Evolutionary conservation across 2,113 vertebrate genomes (phyloP), one percentile per base, ranked within the genome.

Genomic region (Psammodynastes pulverulentus): DNA sequence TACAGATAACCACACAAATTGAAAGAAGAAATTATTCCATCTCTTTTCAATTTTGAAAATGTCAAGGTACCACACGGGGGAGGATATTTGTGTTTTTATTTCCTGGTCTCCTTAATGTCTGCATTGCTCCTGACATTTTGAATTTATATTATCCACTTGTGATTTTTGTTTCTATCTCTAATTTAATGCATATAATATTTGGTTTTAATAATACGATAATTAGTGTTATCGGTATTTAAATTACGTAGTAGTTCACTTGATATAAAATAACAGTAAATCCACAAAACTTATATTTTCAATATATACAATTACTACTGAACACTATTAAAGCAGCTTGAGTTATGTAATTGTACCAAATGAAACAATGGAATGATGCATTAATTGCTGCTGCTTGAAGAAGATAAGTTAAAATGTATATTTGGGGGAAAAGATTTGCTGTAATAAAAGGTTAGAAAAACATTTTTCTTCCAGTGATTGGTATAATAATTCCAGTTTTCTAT

Each of bases 401-500:
- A 51, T 34, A 29, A 23, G 13, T 48, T 87, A 29, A n/a, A 51
- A 53, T 87, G 39, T 87, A 51, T 10, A 39, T 34, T 87, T 51
- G 48, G 8, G 26, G 84, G 43, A 4, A 17, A 84, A 43, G 9
- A 9, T 21, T 58, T 86, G 51, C 85, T 48, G 0, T 86, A 58
- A 91, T 48, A 23, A 46, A 58, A 45, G 2, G 53, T 5, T 52
- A 84, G 62, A 87, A 51, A 62, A 9, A 26, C 9, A 45, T 79
- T 88, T 58, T 23, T 58, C 13, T 48, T 62, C 4, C 49, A 46
- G 79, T 5, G 54, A 46, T 56, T 89, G 26, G 7, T 92, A 23
- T 84, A 84, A n/a, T 89, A 9, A 88, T 52, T 85, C 56, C 21
- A 39, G 86, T 94, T 45, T 96, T 53, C 19, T 92, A 48, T 49